A percentile compares a stretch with the other conserved stretches of the same genome.
These are phyloP conservation scores for Pocillopora meandrina DNA, from an alignment of 92 coral and sea anemone genomes.

Conservation along the genomic window DNA sequence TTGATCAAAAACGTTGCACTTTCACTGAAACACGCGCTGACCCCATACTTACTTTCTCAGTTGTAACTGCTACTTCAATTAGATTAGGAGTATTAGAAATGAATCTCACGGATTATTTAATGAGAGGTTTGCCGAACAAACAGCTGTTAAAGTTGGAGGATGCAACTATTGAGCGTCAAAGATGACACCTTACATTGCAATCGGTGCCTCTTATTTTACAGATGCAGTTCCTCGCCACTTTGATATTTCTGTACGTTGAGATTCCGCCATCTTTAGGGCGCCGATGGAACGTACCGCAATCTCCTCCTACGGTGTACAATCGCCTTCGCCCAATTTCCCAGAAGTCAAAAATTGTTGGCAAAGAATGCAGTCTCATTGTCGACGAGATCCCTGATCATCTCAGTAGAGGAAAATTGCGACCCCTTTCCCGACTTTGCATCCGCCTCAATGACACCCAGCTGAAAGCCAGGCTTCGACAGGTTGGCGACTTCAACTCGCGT, in stretches of 20 bases:
- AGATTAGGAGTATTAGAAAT: no score
- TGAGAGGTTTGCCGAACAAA: no score
- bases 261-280: not conserved
- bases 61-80: no score
- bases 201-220: not conserved
- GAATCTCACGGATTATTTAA: no score
- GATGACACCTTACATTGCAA: not conserved
- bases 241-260: not conserved
- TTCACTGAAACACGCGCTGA: no score
- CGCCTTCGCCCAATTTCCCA: not conserved
- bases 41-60: no score
- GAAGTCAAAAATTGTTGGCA: not conserved
- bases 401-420: not conserved
- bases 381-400: not conserved
- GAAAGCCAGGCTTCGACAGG: not conserved
- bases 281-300: no score
- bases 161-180: no score
- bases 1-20: no score
- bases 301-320: not conserved
- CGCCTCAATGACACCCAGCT: conserved; percentile 33
- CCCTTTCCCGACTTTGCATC: not conserved
- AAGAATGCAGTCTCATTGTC: not conserved
- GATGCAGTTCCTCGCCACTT: not conserved
- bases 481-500: conserved; percentile 47
- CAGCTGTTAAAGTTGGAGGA: no score